phyloP scores from a whole-genome alignment of 2,797 vertebrate species.

The Anabas testudineus region DNA sequence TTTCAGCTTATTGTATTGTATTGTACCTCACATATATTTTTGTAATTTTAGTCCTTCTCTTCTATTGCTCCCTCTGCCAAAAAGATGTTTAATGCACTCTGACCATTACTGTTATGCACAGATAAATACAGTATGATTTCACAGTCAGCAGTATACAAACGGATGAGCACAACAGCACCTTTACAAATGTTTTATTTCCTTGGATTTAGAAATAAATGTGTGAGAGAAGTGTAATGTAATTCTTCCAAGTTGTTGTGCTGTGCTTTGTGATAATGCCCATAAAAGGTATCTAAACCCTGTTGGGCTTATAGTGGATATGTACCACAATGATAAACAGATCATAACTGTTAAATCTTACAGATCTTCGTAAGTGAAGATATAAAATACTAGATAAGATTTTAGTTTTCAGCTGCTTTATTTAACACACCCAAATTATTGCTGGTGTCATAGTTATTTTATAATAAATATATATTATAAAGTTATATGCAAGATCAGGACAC shows the following conservation, averaged over 20 bases:
- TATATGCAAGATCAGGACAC: not conserved
- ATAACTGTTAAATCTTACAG: not conserved
- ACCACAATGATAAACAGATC: not conserved
- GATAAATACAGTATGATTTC: constrained; percentile 13
- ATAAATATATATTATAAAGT: not conserved
- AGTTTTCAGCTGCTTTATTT: not conserved
- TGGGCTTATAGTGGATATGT: constrained; percentile 20
- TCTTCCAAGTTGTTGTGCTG: constrained; percentile 16
- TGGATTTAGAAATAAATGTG: constrained; percentile 24
- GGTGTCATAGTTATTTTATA: not conserved
- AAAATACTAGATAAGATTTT: not conserved
- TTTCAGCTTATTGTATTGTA: constrained; percentile 14
- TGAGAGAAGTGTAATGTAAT: constrained; percentile 22
- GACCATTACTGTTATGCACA: constrained; percentile 57
- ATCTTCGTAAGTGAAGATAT: not conserved
- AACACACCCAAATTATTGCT: not conserved
- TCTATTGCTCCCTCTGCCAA: not conserved
- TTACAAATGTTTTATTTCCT: constrained; percentile 6
- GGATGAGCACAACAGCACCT: constrained; percentile 51
- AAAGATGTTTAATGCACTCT: constrained; percentile 9
- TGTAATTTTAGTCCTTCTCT: not conserved
- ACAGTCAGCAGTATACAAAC: constrained; percentile 16
- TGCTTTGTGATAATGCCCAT: constrained; percentile 7
- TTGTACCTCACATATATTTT: constrained; percentile 6
- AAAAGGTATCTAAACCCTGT: not conserved